These are phyloP conservation scores for Eilema caniola DNA, from an alignment of 2,888 invertebrate species.

Conservation along the genomic window DNA sequence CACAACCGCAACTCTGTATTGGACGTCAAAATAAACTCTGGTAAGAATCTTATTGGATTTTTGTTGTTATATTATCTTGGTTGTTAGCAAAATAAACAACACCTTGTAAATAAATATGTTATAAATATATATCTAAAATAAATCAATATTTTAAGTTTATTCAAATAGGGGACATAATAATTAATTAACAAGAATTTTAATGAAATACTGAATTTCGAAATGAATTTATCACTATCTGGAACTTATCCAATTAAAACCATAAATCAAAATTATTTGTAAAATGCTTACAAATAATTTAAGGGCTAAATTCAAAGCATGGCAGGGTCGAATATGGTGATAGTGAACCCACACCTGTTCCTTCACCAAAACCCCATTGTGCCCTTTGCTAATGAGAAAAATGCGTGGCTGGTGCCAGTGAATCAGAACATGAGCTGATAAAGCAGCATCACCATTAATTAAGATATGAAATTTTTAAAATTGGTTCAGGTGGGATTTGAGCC, in stretches of 20 bases:
- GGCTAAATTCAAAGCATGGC: neutral
- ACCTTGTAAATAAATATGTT: neutral
- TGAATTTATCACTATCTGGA: neutral
- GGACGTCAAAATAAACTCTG: constrained; percentile 85
- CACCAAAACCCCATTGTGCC: too few relatives aligned
- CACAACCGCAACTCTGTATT: constrained; percentile 83
- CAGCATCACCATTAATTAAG: too few relatives aligned
- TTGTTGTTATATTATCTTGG: neutral
- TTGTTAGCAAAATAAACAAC: neutral
- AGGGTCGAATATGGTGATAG: neutral
- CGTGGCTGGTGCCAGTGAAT: too few relatives aligned
- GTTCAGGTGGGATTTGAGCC: too few relatives aligned
- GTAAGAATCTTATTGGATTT: constrained; percentile 65
- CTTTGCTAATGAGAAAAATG: too few relatives aligned
- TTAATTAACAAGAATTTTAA: neutral
- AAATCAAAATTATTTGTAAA: too few relatives aligned
- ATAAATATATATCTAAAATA: too few relatives aligned
- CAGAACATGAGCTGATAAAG: too few relatives aligned
- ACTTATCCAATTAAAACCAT: neutral
- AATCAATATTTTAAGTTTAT: neutral
- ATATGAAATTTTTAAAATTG: too few relatives aligned
- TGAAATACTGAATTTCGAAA: neutral
- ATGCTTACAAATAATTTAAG: neutral
- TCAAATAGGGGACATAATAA: neutral
- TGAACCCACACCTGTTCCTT: too few relatives aligned